Conservation (phyloP, 35 echinoderm and acorn worm genomes). For the Eucidaris tribuloides region DNA sequence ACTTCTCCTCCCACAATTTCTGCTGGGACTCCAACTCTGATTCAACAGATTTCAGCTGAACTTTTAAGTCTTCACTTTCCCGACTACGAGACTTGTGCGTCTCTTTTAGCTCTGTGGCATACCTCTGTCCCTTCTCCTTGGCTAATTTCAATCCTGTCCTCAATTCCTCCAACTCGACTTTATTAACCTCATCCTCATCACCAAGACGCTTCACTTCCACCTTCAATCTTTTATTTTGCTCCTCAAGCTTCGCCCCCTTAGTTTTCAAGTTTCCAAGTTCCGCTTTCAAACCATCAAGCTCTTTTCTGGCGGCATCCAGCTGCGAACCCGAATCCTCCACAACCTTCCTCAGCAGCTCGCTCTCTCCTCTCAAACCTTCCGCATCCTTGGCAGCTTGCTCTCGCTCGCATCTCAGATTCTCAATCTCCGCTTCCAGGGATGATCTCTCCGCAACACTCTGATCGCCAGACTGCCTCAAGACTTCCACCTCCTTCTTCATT, state of each 20-base stretch:
- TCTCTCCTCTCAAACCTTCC: constrained; percentile 22
- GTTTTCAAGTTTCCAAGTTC: constrained; percentile 20
- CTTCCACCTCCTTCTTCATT: constrained; percentile 62
- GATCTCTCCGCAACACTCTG: constrained; percentile 12
- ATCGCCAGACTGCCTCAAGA: constrained; percentile 55
- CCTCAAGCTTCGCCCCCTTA: constrained; percentile 32
- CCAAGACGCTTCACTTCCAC: constrained; percentile 35
- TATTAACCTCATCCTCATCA: constrained; percentile 27
- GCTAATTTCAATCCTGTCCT: constrained; percentile 24
- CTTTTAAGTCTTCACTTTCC: constrained; percentile 1
- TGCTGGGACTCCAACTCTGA: constrained; percentile 48
- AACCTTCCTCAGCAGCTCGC: constrained; percentile 37
- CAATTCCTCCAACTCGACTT: constrained; percentile 49
- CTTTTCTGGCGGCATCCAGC: not conserved
- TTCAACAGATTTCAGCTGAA: constrained; percentile 9
- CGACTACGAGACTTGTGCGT: not conserved
- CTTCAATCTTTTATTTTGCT: constrained; percentile 46
- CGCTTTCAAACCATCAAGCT: not conserved
- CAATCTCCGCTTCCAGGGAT: constrained; percentile 31
- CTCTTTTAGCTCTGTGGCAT: constrained; percentile 19
- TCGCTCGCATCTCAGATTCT: not conserved
- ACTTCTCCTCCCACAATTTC: constrained; percentile 81
- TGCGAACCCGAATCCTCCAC: constrained; percentile 22
- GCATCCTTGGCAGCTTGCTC: not conserved
- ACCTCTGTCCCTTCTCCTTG: constrained; percentile 30